Evolutionary conservation across 2,797 vertebrate genomes (phyloP).

Genomic region (Lacerta bilineata): DNA sequence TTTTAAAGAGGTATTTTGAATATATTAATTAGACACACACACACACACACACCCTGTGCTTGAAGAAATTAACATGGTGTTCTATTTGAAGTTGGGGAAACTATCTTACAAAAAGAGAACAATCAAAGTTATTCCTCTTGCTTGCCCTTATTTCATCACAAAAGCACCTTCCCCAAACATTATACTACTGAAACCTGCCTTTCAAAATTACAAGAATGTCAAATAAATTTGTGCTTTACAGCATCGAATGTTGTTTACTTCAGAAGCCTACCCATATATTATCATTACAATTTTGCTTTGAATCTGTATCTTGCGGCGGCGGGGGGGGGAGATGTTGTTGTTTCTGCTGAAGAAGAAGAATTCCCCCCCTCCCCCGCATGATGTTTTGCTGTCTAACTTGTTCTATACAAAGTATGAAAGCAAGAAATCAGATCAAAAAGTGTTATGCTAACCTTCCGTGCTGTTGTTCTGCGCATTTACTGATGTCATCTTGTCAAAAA

Average conservation of each 20-base stretch:
- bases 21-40: background rate
- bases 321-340: background rate
- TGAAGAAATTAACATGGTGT: slow-evolving; percentile 30
- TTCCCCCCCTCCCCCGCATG: background rate
- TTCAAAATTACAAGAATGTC: slow-evolving; percentile 17
- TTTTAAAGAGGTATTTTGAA: slow-evolving; percentile 36
- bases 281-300: slow-evolving; percentile 19
- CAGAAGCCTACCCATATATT: slow-evolving; percentile 12
- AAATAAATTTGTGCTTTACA: slow-evolving; percentile 6
- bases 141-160: slow-evolving; percentile 2
- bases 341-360: background rate
- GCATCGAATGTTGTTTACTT: background rate
- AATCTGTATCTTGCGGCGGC: slow-evolving; percentile 34
- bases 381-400: slow-evolving; percentile 13
- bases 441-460: slow-evolving; percentile 76
- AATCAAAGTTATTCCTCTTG: slow-evolving; percentile 23
- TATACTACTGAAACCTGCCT: background rate
- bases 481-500: slow-evolving; percentile 80
- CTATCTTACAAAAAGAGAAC: background rate
- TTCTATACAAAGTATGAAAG: slow-evolving; percentile 22
- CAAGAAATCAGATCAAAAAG: slow-evolving; percentile 47
- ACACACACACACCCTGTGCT: background rate
- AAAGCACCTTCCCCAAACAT: background rate
- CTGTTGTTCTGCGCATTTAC: slow-evolving; percentile 66
- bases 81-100: slow-evolving; percentile 27